These are phyloP conservation scores for Zaprionus taronus DNA, from an alignment of 1,140 invertebrate genomes.

Conservation along the genomic window DNA sequence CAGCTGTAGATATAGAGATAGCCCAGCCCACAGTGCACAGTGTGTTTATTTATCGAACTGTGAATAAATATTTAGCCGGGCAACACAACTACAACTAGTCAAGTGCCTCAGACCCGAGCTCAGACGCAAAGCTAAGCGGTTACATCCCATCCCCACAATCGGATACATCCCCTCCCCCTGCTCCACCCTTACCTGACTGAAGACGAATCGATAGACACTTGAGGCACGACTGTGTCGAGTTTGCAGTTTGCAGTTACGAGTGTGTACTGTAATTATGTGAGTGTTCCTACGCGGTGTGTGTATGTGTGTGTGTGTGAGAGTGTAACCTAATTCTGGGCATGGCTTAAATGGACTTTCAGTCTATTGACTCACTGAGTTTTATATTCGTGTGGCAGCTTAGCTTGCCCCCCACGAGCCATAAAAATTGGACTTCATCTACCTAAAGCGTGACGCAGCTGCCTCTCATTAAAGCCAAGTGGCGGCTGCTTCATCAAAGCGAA, in stretches of 20 bases:
- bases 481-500: background rate
- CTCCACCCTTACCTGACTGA: background rate
- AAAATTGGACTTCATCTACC: constrained; percentile 41
- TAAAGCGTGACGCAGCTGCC: constrained; percentile 65
- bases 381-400: constrained; percentile 37
- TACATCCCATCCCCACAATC: constrained; percentile 1
- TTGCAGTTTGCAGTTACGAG: constrained; percentile 60
- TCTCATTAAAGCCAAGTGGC: constrained; percentile 65
- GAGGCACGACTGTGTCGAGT: constrained; percentile 56
- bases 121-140: constrained; percentile 37
- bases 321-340: constrained; percentile 69
- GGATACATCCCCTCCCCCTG: too few relatives aligned
- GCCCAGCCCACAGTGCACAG: constrained; percentile 13
- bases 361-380: constrained; percentile 72
- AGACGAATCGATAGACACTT: constrained; percentile 66
- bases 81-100: constrained; percentile 26
- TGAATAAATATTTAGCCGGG: constrained; percentile 74
- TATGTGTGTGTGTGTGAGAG: constrained; percentile 31
- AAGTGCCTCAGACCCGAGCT: constrained; percentile 43
- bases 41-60: constrained; percentile 78
- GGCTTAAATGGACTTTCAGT: constrained; percentile 77
- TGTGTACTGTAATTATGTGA: constrained; percentile 57
- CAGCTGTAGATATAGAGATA: background rate
- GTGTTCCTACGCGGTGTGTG: background rate
- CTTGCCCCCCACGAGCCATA: constrained; percentile 29